Evolutionary conservation across 2,888 invertebrate genomes (phyloP).

Genomic region (Synanthedon vespiformis): DNA sequence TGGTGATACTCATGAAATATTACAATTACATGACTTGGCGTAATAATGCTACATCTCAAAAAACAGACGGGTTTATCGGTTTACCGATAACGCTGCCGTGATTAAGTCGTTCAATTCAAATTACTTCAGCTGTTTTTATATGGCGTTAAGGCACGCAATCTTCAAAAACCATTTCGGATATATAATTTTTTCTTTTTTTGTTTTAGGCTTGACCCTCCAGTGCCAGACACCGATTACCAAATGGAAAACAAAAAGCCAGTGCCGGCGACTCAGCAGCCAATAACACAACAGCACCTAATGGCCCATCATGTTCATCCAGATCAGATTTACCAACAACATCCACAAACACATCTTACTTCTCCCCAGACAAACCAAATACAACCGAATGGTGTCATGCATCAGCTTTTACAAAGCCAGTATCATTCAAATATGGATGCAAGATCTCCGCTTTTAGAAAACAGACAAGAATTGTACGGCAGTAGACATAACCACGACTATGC

Average conservation of each 20-base stretch:
- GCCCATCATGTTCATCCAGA: constrained; percentile 63
- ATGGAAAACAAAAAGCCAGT: constrained; percentile 76
- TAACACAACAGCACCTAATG: constrained; percentile 57
- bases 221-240: constrained; percentile 69
- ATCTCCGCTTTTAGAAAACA: constrained; percentile 66
- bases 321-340: constrained; percentile 57
- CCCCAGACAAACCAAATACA: constrained; percentile 54
- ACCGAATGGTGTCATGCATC: constrained; percentile 70
- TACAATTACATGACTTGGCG: neutral
- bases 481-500: constrained; percentile 65
- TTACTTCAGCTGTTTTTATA: neutral
- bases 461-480: constrained; percentile 69
- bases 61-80: constrained; percentile 28
- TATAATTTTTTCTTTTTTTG: constrained; percentile 18
- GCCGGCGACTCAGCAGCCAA: constrained; percentile 69
- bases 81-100: constrained; percentile 29
- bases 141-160: neutral
- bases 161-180: neutral
- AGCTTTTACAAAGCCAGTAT: constrained; percentile 60
- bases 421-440: constrained; percentile 60
- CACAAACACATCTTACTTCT: constrained; percentile 47
- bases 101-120: constrained; percentile 27
- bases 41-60: neutral
- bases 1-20: neutral
- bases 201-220: constrained; percentile 80